Percentiles rank a stretch among this genome's conserved stretches.
Conservation (phyloP, 2,888 invertebrate genomes). For the Branchipolynoe longqiensis region DNA sequence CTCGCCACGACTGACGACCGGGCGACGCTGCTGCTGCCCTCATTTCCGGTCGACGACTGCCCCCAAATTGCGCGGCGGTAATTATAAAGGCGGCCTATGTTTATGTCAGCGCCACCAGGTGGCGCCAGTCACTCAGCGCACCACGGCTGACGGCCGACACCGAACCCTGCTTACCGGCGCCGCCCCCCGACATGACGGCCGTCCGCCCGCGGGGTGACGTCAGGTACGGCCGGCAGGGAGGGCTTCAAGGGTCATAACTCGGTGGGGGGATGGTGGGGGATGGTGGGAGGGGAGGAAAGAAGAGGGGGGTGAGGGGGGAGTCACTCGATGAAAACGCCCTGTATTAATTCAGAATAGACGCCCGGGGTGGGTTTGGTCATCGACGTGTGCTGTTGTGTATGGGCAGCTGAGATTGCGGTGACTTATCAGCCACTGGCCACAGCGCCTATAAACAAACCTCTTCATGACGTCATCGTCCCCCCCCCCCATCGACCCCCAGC, state of each 20-base stretch:
- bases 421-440: no score
- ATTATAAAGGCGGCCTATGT: constrained; percentile 41
- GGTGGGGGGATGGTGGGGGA: no score
- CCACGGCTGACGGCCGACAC: constrained; percentile 10
- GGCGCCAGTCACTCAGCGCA: constrained; percentile 19
- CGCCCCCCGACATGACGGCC: not conserved
- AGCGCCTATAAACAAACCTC: no score
- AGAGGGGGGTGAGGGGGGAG: not conserved
- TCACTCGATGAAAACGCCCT: not conserved
- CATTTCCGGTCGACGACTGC: not conserved
- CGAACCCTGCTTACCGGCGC: not conserved
- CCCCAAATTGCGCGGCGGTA: not conserved
- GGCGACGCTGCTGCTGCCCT: constrained; percentile 17
- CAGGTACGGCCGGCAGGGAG: not conserved
- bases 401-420: no score
- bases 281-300: no score
- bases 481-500: not conserved
- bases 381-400: no score
- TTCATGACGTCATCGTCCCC: not conserved
- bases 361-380: no score
- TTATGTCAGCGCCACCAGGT: constrained; percentile 43
- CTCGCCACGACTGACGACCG: not conserved
- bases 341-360: no score
- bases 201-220: not conserved
- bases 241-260: constrained; percentile 14